Base-by-base conservation (phyloP, 1,140 invertebrate genomes). In the Drosophila grimshawi region DNA sequence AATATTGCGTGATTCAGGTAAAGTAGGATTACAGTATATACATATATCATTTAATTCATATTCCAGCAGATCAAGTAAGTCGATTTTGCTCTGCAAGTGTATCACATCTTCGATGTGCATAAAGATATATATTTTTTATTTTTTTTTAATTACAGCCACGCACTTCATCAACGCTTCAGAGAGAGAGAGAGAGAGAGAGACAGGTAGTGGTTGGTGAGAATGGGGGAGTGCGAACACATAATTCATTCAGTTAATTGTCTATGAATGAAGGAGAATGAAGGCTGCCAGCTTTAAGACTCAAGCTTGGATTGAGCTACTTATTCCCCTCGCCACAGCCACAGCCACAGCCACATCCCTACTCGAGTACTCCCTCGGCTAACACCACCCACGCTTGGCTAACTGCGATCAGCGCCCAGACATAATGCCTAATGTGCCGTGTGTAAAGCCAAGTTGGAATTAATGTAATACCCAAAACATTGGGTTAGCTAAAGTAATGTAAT, bases 251-350 rank as follows among this genome's bases (percentile, higher is more conserved):
- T 61, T 53, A 59, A 60, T 78, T 60, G 65, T 53, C 64, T 52
- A 55, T 8, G 59, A 55, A 49, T 57, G 53, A 76, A 19, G 19
- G 19, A 19, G 19, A 19, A 19, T 19, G 19, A 19, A 19, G 19
- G 19, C 19, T 19, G 19, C 74, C 62, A 43, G 41, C 67, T 61
- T 33, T 39, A 67, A 76, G 67, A 88, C 91, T 91, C 91, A 69
- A 85, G 81, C 89, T 86, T 86, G 76, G 79, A 91, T 91, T 91
- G 81, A 91, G 89, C 86, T 91, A 91, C 91, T 91, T 91, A 91
- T 91, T 89, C 78, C 6, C 3, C 59, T 37, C 45, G n/a, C n/a
- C n/a, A n/a, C n/a, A n/a, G n/a, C n/a, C n/a, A n/a, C n/a, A n/a
- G n/a, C n/a, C n/a, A n/a, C n/a, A 45, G 45, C 32, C 27, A 49